Conservation (phyloP, 2,797 vertebrate genomes). For the Margarornis squamiger region DNA sequence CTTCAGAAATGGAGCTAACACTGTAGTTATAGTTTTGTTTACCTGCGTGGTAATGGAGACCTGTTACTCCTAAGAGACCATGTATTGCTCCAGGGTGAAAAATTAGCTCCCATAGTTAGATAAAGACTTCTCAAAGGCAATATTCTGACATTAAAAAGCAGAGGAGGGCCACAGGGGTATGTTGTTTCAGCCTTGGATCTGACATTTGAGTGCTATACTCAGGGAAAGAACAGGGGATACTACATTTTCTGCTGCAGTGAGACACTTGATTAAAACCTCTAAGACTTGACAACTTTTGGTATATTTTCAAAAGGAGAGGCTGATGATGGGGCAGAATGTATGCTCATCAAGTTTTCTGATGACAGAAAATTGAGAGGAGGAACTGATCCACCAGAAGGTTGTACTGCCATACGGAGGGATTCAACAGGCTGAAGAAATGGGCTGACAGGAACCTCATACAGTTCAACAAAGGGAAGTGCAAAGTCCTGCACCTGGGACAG, state of each 20-base stretch:
- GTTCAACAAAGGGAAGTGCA: neutral
- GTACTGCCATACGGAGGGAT: neutral
- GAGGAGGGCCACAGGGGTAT: neutral
- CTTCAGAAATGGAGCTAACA: neutral
- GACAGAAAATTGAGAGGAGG: neutral
- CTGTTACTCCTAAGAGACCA: neutral
- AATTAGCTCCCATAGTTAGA: neutral
- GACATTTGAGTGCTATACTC: neutral
- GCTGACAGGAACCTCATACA: neutral
- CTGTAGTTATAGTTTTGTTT: neutral
- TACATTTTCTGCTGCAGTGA: neutral
- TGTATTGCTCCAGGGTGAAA: neutral
- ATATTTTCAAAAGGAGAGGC: neutral
- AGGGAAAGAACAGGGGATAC: neutral
- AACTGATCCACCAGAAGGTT: neutral
- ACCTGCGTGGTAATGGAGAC: neutral
- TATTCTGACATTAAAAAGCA: neutral
- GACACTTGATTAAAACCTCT: neutral
- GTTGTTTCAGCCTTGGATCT: neutral
- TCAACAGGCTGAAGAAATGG: neutral
- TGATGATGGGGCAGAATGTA: neutral
- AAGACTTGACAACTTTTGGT: neutral
- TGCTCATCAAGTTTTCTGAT: neutral
- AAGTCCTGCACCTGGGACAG: neutral
- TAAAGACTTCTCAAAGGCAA: neutral